Base-by-base conservation (phyloP, 2,888 invertebrate species). In the Sphaerophoria taeniata region DNA sequence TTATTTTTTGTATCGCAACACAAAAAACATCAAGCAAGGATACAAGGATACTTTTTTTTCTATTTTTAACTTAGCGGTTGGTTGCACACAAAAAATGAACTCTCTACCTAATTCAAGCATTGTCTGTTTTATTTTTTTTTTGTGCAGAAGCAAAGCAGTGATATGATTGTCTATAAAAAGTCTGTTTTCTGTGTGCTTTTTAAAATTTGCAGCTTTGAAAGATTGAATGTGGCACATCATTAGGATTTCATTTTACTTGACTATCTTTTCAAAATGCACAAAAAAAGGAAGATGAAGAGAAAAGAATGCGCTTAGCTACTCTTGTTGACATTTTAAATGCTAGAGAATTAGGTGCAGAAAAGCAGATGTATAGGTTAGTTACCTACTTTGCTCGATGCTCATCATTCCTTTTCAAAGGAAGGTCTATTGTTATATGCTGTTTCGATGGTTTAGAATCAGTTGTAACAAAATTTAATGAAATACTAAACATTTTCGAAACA, bases 181-280 rank as follows among this genome's bases (percentile, higher is more conserved):
- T 24, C 24, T 24, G 24, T 43, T 43, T 7, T 31, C 12, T 55
- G 4, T 33, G 33, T 55, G 33, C 11, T 14, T n/a, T 55, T 55
- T 47, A 73, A 80, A 79, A 24, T 24, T 2, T 24, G 74, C 80
- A 80, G 69, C 74, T 74, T 74, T 74, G 63, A 12, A 79, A 80
- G 80, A 80, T 74, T 74, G 74, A 69, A 74, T 80, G 80, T 65
- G 69, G 63, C 80, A 74, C 80, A 56, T 80, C 74, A 80, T 80
- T 74, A 80, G 63, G 63, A 74, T 63, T 63, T 80, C 34, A 43
- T 73, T 74, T 74, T 47, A 45, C 24, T 24, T 24, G 24, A 24
- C 24, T 24, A 24, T 24, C 24, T 24, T 47, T 33, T 47, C 12
- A 16, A 31, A 47, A 12, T 33, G 33, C 11, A 33, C 9, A 43